These are phyloP conservation scores for Myzus persicae DNA, from an alignment of 1,140 invertebrate genomes.

Conservation along the genomic window DNA sequence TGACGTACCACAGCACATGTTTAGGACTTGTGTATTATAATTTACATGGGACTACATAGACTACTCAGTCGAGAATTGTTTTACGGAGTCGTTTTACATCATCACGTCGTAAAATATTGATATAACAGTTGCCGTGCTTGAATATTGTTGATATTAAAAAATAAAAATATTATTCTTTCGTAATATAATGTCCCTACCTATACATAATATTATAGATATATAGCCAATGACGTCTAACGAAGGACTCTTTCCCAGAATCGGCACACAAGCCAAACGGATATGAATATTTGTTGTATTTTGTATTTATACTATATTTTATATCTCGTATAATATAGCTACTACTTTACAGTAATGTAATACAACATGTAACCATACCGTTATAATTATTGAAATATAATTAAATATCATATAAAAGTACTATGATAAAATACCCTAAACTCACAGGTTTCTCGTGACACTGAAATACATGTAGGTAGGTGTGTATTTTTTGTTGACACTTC, in stretches of 20 bases:
- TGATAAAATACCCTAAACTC: background rate
- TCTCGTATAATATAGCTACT: background rate
- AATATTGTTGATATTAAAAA: background rate
- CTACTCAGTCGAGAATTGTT: background rate
- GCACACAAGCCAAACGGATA: background rate
- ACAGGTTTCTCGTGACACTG: background rate
- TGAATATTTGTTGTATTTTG: too few species aligned
- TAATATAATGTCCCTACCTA: background rate
- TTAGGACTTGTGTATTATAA: background rate
- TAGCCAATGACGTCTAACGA: background rate
- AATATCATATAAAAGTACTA: background rate
- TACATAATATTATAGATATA: background rate
- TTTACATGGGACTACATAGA: background rate
- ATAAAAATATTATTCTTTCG: background rate
- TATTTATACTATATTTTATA: too few species aligned
- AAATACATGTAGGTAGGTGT: background rate
- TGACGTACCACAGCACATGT: background rate
- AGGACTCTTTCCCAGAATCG: background rate
- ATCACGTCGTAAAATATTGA: too few species aligned
- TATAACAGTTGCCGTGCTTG: background rate
- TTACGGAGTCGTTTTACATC: background rate
- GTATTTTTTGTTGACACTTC: background rate
- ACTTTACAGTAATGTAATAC: too few species aligned
- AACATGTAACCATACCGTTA: background rate
- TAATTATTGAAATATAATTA: background rate